Evolutionary conservation across 2,113 vertebrate species (phyloP), one percentile per base, ranked within the genome.

Genomic region (Scartelaos histophorus): DNA sequence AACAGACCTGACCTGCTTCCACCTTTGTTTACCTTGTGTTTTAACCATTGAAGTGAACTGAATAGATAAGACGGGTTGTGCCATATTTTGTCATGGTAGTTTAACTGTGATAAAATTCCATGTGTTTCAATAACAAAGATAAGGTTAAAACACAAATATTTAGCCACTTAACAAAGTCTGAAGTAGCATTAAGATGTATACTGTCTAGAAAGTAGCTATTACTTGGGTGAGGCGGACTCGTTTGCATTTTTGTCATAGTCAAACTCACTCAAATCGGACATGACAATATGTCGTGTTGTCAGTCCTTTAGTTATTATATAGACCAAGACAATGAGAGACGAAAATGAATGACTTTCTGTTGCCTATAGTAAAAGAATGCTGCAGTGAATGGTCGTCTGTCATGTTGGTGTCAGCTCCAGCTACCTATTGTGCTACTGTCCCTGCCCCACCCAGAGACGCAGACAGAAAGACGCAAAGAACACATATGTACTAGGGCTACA

Each of bases 21-120:
- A 6, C 38, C n/a, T 66, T 66, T 24, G 21, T 66, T 66, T 46
- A 46, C 16, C 16, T 47, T 47, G 16, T 21, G n/a, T 13, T 15
- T 47, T 24, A n/a, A 66, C 49, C 56, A 21, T 61, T 68, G 35
- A 67, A 69, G 74, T 77, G 75, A 72, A 57, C 51, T n/a, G 19
- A 43, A 64, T 4, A 17, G 58, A 61, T 61, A n/a, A 64, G 61
- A 7, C 12, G 11, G 61, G 35, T n/a, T 64, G 58, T 64, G 61
- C 7, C 17, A n/a, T 64, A 12, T 64, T 64, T 35, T 64, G 61
- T 64, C 29, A 38, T 17, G 3, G 17, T 38, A 17, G 29, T 64
- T 11, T 19, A 7, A n/a, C 9, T 12, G 17, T 10, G 61, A 38
- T 64, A 38, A 64, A 19, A 64, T 64, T 38, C 61, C 61, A 38